phyloP scores from a whole-genome alignment of 2,113 vertebrate genomes.

The Carlito syrichta region DNA sequence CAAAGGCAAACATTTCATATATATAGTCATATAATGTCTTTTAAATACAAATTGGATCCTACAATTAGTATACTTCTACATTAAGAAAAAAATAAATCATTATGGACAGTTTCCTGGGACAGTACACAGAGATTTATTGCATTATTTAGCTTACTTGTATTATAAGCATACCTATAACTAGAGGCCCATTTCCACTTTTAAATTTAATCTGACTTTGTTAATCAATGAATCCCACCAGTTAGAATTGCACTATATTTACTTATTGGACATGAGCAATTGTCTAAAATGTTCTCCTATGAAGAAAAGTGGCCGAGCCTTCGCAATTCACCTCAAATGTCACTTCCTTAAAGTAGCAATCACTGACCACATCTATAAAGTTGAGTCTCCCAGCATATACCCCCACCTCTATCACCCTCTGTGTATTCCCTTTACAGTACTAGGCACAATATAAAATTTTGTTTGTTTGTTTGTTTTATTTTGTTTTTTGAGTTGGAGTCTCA shows the following conservation, averaged over 20 bases:
- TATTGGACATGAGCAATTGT: background rate
- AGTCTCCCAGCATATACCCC: background rate
- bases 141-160: background rate
- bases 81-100: background rate
- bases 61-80: background rate
- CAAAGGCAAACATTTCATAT: background rate
- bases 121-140: background rate
- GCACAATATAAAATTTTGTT: background rate
- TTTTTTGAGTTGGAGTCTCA: too few relatives aligned
- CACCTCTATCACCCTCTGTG: background rate
- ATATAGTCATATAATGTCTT: background rate
- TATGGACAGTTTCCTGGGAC: background rate
- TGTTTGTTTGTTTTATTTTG: too few relatives aligned
- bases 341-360: background rate
- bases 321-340: background rate
- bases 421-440: background rate
- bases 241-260: background rate
- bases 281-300: slow-evolving; percentile 11
- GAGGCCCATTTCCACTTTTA: background rate
- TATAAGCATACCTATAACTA: background rate
- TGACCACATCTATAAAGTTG: background rate
- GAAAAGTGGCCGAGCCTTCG: background rate
- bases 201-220: slow-evolving; percentile 12
- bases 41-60: background rate
- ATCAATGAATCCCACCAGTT: background rate